phyloP scores from a whole-genome alignment of 2,888 invertebrate genomes.

The Melanotus villosus region DNA sequence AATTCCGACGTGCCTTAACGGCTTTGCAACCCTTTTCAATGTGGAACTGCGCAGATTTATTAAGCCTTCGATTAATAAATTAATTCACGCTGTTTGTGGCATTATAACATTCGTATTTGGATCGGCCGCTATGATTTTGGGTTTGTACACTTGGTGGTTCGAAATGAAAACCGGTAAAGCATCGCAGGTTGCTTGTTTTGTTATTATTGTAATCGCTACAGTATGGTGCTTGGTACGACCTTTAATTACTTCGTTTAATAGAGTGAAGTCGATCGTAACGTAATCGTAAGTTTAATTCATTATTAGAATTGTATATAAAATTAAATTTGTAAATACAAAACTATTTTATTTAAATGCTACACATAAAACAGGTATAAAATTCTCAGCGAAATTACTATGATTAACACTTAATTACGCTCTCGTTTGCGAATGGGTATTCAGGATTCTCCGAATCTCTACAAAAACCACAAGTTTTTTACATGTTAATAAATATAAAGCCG shows the following conservation, averaged over 20 bases:
- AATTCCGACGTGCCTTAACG: constrained; percentile 14
- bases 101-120: constrained; percentile 7
- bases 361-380: no score
- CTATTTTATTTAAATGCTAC: neutral
- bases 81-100: constrained; percentile 8
- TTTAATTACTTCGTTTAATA: neutral
- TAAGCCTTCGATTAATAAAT: constrained; percentile 11
- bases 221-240: constrained; percentile 7
- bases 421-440: neutral
- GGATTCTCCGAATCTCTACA: neutral
- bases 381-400: no score
- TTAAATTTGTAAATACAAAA: neutral
- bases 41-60: neutral
- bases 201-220: neutral
- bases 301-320: neutral
- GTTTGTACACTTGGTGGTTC: constrained; percentile 10
- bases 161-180: neutral
- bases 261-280: neutral
- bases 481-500: neutral
- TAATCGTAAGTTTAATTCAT: neutral
- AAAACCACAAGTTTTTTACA: neutral
- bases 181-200: neutral
- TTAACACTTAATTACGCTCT: no score
- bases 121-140: neutral
- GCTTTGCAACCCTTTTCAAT: constrained; percentile 7